Evolutionary conservation across 1,140 invertebrate species (phyloP).

Genomic region (Bombus soroeensis): DNA sequence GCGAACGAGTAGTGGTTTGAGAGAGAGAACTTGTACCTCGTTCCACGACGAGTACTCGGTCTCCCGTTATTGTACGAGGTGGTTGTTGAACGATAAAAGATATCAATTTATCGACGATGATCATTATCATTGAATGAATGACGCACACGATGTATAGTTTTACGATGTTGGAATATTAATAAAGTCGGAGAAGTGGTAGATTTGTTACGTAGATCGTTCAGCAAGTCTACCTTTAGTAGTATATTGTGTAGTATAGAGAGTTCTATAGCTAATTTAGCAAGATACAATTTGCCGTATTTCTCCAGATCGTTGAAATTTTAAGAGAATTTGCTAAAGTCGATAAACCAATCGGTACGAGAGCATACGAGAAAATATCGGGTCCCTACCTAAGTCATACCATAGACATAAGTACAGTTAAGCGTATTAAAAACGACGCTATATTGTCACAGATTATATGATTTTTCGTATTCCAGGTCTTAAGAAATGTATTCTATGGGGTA

Average conservation of each 20-base stretch:
- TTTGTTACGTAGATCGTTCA: neutral
- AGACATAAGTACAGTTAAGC: conserved; percentile 41
- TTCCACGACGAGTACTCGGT: too few relatives aligned
- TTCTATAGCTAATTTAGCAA: conserved; percentile 9
- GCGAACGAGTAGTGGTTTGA: conserved; percentile 19
- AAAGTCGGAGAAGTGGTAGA: neutral
- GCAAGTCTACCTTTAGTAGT: neutral
- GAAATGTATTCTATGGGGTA: conserved; percentile 78
- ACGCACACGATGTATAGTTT: too few relatives aligned
- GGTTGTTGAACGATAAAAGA: neutral
- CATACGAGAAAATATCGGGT: neutral
- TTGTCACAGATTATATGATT: conserved; percentile 75
- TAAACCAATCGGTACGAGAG: neutral
- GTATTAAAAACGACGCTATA: conserved; percentile 59
- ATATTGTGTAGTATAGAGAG: conserved; percentile 32
- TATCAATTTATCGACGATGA: too few relatives aligned
- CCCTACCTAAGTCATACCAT: neutral
- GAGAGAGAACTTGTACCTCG: neutral
- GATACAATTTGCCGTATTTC: neutral
- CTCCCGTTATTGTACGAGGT: neutral
- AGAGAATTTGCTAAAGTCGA: neutral
- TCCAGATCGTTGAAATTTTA: neutral
- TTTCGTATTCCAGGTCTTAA: conserved; percentile 79
- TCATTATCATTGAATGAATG: too few relatives aligned
- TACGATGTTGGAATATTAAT: too few relatives aligned